A percentile compares a stretch with the other conserved stretches of the same genome.
These are phyloP conservation scores for Agrotis exclamationis DNA, from an alignment of 2,888 invertebrate genomes.

Conservation along the genomic window DNA sequence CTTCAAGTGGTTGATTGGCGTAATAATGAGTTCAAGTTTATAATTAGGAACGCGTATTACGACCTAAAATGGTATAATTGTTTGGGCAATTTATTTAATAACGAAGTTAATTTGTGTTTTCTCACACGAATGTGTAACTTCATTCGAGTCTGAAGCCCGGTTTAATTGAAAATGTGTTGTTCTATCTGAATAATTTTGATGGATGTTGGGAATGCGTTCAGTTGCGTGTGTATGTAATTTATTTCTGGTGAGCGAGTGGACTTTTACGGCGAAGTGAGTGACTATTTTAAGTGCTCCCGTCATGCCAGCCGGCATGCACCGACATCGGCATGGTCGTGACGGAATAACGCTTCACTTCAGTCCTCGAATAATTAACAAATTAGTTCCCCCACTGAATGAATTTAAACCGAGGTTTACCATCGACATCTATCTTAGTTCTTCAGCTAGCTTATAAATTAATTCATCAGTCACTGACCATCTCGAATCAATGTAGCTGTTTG, in stretches of 20 bases:
- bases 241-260: constrained; percentile 74
- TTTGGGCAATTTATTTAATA: constrained; percentile 34
- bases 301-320: constrained; percentile 61
- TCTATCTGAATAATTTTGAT: constrained; percentile 48
- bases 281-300: constrained; percentile 76
- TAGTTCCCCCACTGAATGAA: constrained; percentile 76
- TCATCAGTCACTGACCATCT: constrained; percentile 36
- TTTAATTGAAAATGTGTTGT: constrained; percentile 36
- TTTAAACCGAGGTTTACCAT: constrained; percentile 69
- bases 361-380: constrained; percentile 77
- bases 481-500: constrained; percentile 21
- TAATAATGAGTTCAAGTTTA: constrained; percentile 60
- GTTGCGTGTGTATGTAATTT: constrained; percentile 58
- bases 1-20: constrained; percentile 48
- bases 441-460: constrained; percentile 17
- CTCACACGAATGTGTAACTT: constrained; percentile 39
- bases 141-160: constrained; percentile 28
- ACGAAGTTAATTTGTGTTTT: constrained; percentile 30
- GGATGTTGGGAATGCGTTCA: constrained; percentile 40
- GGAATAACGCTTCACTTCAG: constrained; percentile 70
- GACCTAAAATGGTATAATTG: constrained; percentile 38
- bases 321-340: constrained; percentile 59
- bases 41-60: constrained; percentile 47
- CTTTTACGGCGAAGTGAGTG: constrained; percentile 73
- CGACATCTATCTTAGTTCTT: constrained; percentile 51